A percentile compares a stretch with the other conserved stretches of the same genome.
Evolutionary conservation across 2,113 vertebrate species (phyloP).

Genomic region (Tupaia tana): DNA sequence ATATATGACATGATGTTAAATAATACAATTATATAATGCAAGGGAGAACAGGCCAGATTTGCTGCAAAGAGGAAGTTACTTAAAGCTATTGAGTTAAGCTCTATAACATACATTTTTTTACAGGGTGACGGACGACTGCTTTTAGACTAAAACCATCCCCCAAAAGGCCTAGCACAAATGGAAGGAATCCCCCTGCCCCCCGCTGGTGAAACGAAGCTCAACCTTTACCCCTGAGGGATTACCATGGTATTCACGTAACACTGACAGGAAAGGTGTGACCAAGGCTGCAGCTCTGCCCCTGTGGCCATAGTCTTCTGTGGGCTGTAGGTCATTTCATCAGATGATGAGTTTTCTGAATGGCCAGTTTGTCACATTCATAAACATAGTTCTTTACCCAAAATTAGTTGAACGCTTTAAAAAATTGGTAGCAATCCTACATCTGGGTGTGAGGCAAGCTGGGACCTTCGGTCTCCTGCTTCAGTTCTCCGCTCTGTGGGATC

Average conservation of each 20-base stretch:
- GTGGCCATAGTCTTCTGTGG: neutral
- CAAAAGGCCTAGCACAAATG: neutral
- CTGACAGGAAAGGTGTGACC: neutral
- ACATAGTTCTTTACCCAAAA: neutral
- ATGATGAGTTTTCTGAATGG: neutral
- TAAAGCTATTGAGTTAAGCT: neutral
- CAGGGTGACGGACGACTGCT: neutral
- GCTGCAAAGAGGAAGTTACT: neutral
- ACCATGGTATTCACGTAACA: neutral
- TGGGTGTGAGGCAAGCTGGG: neutral
- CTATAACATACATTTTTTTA: conserved; percentile 20
- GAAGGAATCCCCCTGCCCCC: neutral
- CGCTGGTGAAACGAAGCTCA: neutral
- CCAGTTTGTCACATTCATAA: neutral
- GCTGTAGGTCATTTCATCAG: neutral
- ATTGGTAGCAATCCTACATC: neutral
- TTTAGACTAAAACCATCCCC: neutral
- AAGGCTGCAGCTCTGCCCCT: neutral
- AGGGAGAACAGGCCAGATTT: neutral
- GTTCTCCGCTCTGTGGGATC: too few species aligned
- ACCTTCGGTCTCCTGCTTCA: neutral
- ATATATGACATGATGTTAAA: neutral
- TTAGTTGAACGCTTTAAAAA: neutral
- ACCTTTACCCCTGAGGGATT: neutral
- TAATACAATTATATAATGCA: neutral